A percentile compares a stretch with the other conserved stretches of the same genome.
Evolutionary conservation across 2,113 vertebrate species (phyloP).

Genomic region (Enhydra lutris): DNA sequence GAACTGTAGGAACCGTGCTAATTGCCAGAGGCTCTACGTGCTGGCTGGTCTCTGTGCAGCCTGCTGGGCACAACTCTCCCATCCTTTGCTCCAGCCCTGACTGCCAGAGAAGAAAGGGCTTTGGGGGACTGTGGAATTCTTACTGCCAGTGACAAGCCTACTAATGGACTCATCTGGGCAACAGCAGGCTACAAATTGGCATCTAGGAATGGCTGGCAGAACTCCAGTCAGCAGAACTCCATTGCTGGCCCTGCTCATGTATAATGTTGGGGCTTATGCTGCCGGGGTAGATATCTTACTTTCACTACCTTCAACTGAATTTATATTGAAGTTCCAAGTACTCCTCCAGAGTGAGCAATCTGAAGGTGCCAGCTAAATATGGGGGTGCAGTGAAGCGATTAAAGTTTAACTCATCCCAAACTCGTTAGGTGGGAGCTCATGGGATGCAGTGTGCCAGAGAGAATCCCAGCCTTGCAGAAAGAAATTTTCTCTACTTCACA

Average conservation of each 20-base stretch:
- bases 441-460: background rate
- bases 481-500: background rate
- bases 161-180: background rate
- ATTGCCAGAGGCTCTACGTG: constrained; percentile 57
- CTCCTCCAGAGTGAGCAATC: background rate
- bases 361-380: background rate
- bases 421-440: background rate
- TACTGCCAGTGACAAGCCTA: background rate
- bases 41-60: constrained; percentile 31
- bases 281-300: background rate
- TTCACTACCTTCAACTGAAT: background rate
- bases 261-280: background rate
- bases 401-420: background rate
- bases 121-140: background rate
- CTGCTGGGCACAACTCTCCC: background rate
- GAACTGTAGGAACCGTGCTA: constrained; percentile 70
- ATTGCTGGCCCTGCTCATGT: background rate
- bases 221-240: background rate
- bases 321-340: background rate
- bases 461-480: background rate
- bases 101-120: background rate
- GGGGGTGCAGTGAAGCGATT: background rate
- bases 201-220: background rate
- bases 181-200: constrained; percentile 3
- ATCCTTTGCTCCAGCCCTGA: background rate